phyloP scores from a whole-genome alignment of 2,888 invertebrate genomes.

The Allygus modestus region DNA sequence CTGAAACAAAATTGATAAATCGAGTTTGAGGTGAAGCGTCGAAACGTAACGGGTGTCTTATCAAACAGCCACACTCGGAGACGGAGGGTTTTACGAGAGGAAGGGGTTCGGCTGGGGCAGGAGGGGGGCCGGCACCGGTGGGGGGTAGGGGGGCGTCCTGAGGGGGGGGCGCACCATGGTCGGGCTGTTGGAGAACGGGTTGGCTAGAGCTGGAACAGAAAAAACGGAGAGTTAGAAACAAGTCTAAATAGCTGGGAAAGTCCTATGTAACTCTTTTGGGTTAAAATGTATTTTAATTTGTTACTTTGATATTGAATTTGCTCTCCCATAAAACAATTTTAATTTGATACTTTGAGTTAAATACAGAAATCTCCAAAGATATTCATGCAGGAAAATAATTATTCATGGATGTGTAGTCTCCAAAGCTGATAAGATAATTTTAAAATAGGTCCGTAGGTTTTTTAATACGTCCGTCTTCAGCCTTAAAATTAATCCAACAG shows the following conservation, averaged over 20 bases:
- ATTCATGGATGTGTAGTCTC: no score
- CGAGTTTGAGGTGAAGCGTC: background rate
- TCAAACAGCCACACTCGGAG: conserved; percentile 48
- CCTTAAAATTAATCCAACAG: no score
- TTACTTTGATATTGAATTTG: no score
- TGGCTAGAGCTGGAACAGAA: conserved; percentile 66
- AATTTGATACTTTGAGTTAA: no score
- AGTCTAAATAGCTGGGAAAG: background rate
- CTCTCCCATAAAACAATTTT: no score
- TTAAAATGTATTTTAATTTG: background rate
- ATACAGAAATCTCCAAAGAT: no score
- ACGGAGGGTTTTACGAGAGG: conserved; percentile 77
- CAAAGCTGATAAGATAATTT: no score
- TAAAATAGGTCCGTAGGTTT: no score
- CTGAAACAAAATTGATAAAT: background rate
- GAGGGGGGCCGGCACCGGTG: conserved; percentile 69
- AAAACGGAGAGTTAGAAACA: background rate
- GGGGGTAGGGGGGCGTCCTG: conserved; percentile 61
- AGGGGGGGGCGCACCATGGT: conserved; percentile 64
- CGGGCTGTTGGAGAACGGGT: conserved; percentile 69
- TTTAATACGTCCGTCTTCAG: no score
- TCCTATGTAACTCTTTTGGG: no score
- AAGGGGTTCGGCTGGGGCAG: conserved; percentile 80
- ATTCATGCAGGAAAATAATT: no score
- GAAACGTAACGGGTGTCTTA: background rate